phyloP scores from a whole-genome alignment of 2,113 vertebrate species.

The Falco punctatus region DNA sequence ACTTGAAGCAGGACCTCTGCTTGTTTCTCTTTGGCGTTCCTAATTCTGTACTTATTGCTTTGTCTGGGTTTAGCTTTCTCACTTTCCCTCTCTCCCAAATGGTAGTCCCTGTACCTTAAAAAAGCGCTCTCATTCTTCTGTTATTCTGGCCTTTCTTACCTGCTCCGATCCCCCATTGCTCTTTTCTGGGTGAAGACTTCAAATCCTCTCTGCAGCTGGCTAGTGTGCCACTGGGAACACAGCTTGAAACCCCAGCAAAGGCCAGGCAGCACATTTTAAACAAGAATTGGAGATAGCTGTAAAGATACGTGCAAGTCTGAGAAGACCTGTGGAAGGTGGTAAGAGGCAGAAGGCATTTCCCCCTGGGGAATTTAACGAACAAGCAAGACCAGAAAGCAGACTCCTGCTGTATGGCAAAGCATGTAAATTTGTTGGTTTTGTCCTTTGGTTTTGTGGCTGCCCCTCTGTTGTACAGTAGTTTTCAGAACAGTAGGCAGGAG shows the following conservation, averaged over 20 bases:
- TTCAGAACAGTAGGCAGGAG: not conserved
- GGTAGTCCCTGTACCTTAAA: not conserved
- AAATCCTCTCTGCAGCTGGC: not conserved
- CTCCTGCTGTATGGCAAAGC: not conserved
- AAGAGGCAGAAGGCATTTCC: not conserved
- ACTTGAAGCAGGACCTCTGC: not conserved
- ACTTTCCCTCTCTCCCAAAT: not conserved
- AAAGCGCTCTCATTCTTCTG: not conserved
- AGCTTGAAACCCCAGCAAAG: not conserved
- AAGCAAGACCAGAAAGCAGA: not conserved
- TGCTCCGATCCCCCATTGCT: not conserved
- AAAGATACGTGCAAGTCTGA: not conserved
- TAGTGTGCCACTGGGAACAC: not conserved
- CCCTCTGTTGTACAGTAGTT: not conserved
- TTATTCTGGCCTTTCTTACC: not conserved
- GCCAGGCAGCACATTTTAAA: not conserved
- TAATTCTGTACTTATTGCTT: not conserved
- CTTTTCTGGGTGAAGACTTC: not conserved
- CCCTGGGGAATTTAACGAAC: not conserved
- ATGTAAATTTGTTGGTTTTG: not conserved
- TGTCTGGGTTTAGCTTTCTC: not conserved
- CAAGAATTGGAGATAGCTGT: not conserved
- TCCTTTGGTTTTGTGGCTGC: not conserved
- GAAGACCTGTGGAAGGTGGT: not conserved
- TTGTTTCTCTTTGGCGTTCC: not conserved